A percentile compares a stretch with the other conserved stretches of the same genome.
These are phyloP conservation scores for Schizopygopsis malacanthus DNA, from an alignment of 2,797 vertebrate genomes.

Conservation along the genomic window DNA sequence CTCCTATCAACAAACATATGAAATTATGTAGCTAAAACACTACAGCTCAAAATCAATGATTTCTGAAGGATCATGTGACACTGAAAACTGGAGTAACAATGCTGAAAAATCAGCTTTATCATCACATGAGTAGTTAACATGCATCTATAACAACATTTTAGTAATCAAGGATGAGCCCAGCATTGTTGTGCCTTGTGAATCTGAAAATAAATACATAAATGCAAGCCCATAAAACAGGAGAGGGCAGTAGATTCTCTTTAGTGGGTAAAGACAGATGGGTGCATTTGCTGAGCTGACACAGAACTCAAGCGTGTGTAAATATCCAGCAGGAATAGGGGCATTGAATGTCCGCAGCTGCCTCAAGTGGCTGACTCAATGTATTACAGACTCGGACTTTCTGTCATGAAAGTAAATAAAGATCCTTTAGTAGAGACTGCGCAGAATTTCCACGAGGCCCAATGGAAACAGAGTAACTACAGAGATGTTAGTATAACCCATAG, in stretches of 20 bases:
- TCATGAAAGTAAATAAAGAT: background rate
- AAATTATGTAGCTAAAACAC: background rate
- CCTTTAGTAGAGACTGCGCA: background rate
- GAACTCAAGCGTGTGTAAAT: background rate
- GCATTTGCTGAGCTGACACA: background rate
- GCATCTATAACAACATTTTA: background rate
- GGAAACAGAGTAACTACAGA: constrained; percentile 2
- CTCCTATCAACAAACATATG: background rate
- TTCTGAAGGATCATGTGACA: background rate
- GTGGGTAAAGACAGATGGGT: background rate
- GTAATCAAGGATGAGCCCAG: constrained; percentile 6
- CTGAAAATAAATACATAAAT: background rate
- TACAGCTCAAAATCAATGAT: background rate
- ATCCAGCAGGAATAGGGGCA: background rate
- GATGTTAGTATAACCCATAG: constrained; percentile 11
- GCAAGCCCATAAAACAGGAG: constrained; percentile 7
- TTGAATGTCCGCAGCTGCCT: constrained; percentile 27
- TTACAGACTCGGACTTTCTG: background rate
- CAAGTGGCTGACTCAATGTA: constrained; percentile 3
- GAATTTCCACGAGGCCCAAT: background rate
- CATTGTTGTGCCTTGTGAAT: background rate
- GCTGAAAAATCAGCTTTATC: background rate
- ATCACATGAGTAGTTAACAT: background rate
- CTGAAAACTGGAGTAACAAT: background rate
- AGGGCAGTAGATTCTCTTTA: background rate